Percentiles rank a stretch among this genome's conserved stretches.
Evolutionary conservation across 1,140 invertebrate species (phyloP).

Genomic region (Habropoda laboriosa): DNA sequence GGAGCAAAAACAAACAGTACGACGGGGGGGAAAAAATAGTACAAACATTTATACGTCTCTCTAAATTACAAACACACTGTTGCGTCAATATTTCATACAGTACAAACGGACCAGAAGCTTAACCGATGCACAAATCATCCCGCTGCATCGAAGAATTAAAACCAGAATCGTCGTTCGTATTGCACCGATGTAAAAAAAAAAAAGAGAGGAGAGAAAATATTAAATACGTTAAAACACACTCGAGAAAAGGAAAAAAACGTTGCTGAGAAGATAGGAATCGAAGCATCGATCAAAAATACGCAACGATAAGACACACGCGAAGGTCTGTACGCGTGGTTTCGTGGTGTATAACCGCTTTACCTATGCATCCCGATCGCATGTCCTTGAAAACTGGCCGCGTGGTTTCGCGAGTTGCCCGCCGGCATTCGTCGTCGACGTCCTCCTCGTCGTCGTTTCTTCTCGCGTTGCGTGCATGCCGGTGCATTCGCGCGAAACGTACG

Average conservation of each 20-base stretch:
- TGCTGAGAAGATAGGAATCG: slow-evolving; percentile 19
- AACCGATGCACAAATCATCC: no score
- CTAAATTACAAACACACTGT: not conserved
- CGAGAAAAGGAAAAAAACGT: no score
- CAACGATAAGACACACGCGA: slow-evolving; percentile 27
- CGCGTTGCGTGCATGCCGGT: slow-evolving; percentile 50
- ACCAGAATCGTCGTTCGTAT: not conserved
- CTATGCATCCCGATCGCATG: slow-evolving; percentile 15
- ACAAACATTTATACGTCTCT: not conserved
- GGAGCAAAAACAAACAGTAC: not conserved
- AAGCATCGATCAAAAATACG: not conserved
- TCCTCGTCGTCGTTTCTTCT: slow-evolving; percentile 61
- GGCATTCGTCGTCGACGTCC: not conserved
- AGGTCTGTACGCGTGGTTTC: slow-evolving; percentile 2
- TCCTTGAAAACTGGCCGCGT: slow-evolving; percentile 56
- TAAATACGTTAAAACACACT: not conserved
- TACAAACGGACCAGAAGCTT: no score
- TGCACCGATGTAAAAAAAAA: not conserved
- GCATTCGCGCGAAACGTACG: slow-evolving; percentile 53
- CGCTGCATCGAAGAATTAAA: not conserved
- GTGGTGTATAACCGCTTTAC: no score
- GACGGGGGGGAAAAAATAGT: not conserved
- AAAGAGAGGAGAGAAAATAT: not conserved
- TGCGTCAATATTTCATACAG: not conserved
- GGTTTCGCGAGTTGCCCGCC: slow-evolving; percentile 37